Evolutionary conservation across 92 coral and sea anemone genomes (phyloP).

Genomic region (Siderastrea siderea): DNA sequence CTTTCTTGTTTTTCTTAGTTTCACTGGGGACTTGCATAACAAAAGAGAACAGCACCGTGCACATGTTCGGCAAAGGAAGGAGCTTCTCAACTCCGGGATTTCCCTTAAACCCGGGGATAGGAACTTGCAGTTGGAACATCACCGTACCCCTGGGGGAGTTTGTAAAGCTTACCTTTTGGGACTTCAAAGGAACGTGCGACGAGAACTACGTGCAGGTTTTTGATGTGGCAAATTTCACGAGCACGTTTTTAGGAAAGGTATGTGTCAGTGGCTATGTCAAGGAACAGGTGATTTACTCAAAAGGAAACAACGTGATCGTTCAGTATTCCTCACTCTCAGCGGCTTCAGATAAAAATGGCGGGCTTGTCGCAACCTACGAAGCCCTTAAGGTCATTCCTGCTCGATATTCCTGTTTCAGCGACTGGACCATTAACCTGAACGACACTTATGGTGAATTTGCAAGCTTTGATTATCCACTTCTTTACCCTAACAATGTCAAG

Average conservation of each 20-base stretch:
- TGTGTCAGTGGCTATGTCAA: background rate
- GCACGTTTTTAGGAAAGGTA: constrained; percentile 32
- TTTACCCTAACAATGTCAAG: constrained; percentile 48
- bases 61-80: constrained; percentile 63
- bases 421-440: background rate
- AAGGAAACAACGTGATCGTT: constrained; percentile 39
- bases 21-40: constrained; percentile 55
- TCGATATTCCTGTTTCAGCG: constrained; percentile 7
- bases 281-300: constrained; percentile 29
- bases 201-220: constrained; percentile 33
- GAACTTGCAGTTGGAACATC: constrained; percentile 71
- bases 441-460: constrained; percentile 50
- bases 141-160: constrained; percentile 50
- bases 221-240: constrained; percentile 30
- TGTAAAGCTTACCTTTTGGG: constrained; percentile 43
- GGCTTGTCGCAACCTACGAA: constrained; percentile 45
- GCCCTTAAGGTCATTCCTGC: constrained; percentile 40
- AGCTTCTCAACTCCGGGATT: constrained; percentile 62
- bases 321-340: background rate
- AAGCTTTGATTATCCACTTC: constrained; percentile 60
- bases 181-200: constrained; percentile 21
- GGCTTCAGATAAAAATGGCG: background rate
- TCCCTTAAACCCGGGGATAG: constrained; percentile 51
- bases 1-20: constrained; percentile 27
- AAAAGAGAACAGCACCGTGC: constrained; percentile 30